Evolutionary conservation across 92 coral and sea anemone species (phyloP), one percentile per base, ranked within the genome.

Genomic region (Diadumene lineata): DNA sequence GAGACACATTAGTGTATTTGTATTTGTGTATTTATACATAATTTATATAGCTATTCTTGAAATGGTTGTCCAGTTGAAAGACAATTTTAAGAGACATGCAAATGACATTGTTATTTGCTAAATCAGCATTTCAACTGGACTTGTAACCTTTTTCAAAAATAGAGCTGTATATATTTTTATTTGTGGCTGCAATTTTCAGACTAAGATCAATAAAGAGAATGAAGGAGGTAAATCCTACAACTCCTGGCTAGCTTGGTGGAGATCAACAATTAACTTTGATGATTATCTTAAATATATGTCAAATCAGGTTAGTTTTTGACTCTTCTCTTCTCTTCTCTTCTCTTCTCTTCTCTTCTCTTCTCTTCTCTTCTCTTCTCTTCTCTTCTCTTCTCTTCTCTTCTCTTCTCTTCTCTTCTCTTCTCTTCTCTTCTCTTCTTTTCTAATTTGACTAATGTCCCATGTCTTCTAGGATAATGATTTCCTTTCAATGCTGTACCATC

Each of bases 201-300:
- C 97, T 34, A 91, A 91, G 70, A 77, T 91, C 34, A 86, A 86
- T 50, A 86, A 61, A 17, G 85, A 75, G 21, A 89, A 75, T 0
- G 91, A 86, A 8, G 69, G 84, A 23, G 88, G 96, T 70, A 93
- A 88, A 76, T 93, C 98, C 0, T 93, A 93, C 77, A 93, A 93
- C 75, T 93, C 98, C 9, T 93, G 98, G 98, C 75, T 93, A 50
- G 98, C 98, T 1, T 93, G 98, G 98, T 93, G 97, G 97, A 86
- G 98, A 56, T 85, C 97, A 31, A 93, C 98, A 18, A 91, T 93
- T 57, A 88, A 91, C 24, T 73, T 79, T 62, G 97, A 93, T 81
- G 98, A 93, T 73, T 93, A 91, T 70, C 84, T 91, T 16, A 93
- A 93, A 81, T 93, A 75, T 51, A 69, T 91, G 64, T 93, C 98